phyloP scores from a whole-genome alignment of 2,888 invertebrate species.

The Salticus scenicus region DNA sequence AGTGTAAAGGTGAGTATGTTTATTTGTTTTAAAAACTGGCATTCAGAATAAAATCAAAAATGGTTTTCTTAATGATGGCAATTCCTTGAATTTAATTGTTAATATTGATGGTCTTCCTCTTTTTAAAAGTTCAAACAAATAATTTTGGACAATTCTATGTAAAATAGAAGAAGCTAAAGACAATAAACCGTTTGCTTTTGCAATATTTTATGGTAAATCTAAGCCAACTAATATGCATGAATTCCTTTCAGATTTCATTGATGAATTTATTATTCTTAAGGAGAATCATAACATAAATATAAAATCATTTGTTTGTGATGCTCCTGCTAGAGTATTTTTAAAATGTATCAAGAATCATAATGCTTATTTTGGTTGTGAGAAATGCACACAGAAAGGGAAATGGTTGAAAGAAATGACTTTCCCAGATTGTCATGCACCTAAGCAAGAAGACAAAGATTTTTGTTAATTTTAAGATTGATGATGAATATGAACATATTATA shows the following conservation, averaged over 20 bases:
- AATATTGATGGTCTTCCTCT: constrained; percentile 22
- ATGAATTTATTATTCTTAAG: background rate
- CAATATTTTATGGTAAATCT: background rate
- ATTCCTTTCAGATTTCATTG: constrained; percentile 14
- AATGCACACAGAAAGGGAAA: background rate
- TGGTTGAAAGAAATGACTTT: background rate
- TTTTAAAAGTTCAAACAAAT: constrained; percentile 4
- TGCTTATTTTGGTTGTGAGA: constrained; percentile 24
- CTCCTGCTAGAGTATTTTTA: constrained; percentile 26
- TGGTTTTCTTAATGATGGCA: background rate
- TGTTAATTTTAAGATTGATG: too few relatives aligned
- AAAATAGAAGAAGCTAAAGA: background rate
- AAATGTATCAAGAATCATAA: constrained; percentile 28
- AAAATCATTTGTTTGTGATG: background rate
- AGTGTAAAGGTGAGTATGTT: too few relatives aligned
- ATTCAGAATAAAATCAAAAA: too few relatives aligned
- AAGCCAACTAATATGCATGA: background rate
- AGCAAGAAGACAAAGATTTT: background rate
- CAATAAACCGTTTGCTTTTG: constrained; percentile 15
- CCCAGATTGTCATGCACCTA: background rate
- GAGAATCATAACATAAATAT: background rate
- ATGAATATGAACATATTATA: too few relatives aligned
- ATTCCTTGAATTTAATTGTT: background rate
- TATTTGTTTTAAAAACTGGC: too few relatives aligned
- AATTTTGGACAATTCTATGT: constrained; percentile 26